A percentile compares a stretch with the other conserved stretches of the same genome.
These are phyloP conservation scores for Rhagophthalmus giganteus DNA, from an alignment of 2,888 invertebrate species.

Conservation along the genomic window DNA sequence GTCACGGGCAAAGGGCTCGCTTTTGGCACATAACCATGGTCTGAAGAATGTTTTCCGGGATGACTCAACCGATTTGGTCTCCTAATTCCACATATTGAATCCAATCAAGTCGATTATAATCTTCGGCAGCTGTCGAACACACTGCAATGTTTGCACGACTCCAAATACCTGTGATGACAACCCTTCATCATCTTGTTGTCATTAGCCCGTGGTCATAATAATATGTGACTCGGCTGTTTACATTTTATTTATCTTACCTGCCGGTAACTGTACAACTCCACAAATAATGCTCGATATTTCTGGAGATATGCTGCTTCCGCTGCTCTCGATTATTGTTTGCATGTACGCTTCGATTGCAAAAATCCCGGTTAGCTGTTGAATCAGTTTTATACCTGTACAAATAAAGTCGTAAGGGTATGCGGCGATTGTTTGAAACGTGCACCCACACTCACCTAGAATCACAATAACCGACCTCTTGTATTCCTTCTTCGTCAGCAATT, in stretches of 20 bases:
- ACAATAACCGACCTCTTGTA: conserved; percentile 52
- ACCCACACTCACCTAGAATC: conserved; percentile 52
- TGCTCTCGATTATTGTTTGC: conserved; percentile 62
- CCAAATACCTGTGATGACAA: too few relatives aligned
- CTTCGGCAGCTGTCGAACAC: too few relatives aligned
- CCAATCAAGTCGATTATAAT: too few relatives aligned
- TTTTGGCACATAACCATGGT: too few relatives aligned
- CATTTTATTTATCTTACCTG: conserved; percentile 50
- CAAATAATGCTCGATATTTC: conserved; percentile 62
- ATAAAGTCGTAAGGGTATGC: conserved; percentile 21
- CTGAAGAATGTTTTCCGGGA: too few relatives aligned
- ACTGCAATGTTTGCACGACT: too few relatives aligned
- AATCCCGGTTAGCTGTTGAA: conserved; percentile 65
- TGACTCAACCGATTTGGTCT: too few relatives aligned
- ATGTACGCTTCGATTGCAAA: conserved; percentile 64
- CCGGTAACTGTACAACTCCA: conserved; percentile 62
- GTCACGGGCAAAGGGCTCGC: too few relatives aligned
- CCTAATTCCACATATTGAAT: too few relatives aligned
- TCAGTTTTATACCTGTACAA: conserved; percentile 59
- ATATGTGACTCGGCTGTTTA: background rate
- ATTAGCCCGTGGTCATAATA: background rate
- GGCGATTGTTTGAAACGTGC: background rate
- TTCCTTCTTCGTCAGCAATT: conserved; percentile 43
- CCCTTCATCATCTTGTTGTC: too few relatives aligned
- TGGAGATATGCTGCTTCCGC: conserved; percentile 59